Evolutionary conservation across 2,888 invertebrate genomes (phyloP), one percentile per base, ranked within the genome.

Genomic region (Euzetes globulus): DNA sequence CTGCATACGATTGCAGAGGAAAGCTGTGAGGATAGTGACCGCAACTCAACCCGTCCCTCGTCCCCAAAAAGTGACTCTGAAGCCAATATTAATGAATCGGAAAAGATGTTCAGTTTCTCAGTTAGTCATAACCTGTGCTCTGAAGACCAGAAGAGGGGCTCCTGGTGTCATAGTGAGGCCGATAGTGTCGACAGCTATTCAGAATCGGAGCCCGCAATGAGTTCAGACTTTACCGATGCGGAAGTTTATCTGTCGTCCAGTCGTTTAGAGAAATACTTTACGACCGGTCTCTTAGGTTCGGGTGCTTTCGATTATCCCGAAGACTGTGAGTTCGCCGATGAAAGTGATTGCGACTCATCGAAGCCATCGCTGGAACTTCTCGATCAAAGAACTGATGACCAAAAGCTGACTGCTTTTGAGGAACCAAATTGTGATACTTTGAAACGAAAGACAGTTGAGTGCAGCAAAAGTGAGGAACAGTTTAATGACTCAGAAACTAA

Each of bases 1-100:
- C 84, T 94, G 77, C 94, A 94, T 81, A 94, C 94, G 0, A 94
- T 94, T 79, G 90, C 93, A 37, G 94, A 94, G 84, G 94, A 94
- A 84, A 93, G 92, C 80, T 94, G 94, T 82, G 94, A 94, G 84
- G 94, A 94, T 83, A 93, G 93, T 83, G 27, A 33, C 17, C 63
- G 63, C 29, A 37, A 63, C 37, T 33, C 33, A 0, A 63, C 37
- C 63, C 29, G 63, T 33, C 63, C 63, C 33, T 33, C 63, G 7
- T 63, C 63, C 11, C 63, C 63, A 37, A 29, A 25, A 25, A 29
- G 60, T 60, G 60, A 60, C 27, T 17, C 17, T 13, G 60, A 60
- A 1, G 2, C 6, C 25, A 60, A 27, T 63, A 29, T 1, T 7
- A 29, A 29, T 17, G 63, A 60, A 5, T 7, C 60, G 4, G 60